Percentiles rank a stretch among this genome's conserved stretches.
These are phyloP conservation scores for Reticulitermes lucifugus DNA, from an alignment of 2,888 invertebrate genomes.

Conservation along the genomic window DNA sequence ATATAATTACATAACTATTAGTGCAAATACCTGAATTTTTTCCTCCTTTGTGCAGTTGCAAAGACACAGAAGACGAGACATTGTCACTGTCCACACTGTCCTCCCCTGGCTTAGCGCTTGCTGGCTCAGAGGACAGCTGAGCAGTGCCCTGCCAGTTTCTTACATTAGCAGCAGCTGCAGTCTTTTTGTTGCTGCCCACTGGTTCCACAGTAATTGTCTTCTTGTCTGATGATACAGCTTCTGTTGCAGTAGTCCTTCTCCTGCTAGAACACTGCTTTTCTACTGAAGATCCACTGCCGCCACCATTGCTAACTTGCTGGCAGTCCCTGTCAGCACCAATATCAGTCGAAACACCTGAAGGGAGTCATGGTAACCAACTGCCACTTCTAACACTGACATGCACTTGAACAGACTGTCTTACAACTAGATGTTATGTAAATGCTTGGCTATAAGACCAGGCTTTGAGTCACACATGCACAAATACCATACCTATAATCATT, in stretches of 20 bases:
- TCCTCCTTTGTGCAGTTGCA: conserved; percentile 28
- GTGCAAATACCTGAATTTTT: conserved; percentile 41
- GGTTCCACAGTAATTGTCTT: background rate
- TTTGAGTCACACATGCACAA: no score
- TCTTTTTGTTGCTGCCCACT: background rate
- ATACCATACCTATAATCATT: no score
- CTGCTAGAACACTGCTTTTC: conserved; percentile 29
- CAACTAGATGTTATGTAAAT: no score
- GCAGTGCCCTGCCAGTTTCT: conserved; percentile 45
- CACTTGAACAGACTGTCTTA: no score
- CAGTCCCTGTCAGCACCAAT: conserved; percentile 35
- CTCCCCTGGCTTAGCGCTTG: conserved; percentile 11
- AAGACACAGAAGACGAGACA: conserved; percentile 47
- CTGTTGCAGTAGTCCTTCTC: conserved; percentile 3
- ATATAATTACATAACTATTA: background rate
- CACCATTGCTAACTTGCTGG: conserved; percentile 14
- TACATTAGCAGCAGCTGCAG: conserved; percentile 7
- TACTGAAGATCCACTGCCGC: conserved; percentile 17
- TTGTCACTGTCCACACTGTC: conserved; percentile 50
- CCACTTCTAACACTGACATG: background rate
- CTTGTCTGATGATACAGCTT: conserved; percentile 18
- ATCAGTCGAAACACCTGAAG: conserved; percentile 36
- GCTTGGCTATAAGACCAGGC: no score
- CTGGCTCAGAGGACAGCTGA: conserved; percentile 39
- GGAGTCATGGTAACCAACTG: conserved; percentile 23